phyloP scores from a whole-genome alignment of 1,140 invertebrate species.

The Halesus radiatus region DNA sequence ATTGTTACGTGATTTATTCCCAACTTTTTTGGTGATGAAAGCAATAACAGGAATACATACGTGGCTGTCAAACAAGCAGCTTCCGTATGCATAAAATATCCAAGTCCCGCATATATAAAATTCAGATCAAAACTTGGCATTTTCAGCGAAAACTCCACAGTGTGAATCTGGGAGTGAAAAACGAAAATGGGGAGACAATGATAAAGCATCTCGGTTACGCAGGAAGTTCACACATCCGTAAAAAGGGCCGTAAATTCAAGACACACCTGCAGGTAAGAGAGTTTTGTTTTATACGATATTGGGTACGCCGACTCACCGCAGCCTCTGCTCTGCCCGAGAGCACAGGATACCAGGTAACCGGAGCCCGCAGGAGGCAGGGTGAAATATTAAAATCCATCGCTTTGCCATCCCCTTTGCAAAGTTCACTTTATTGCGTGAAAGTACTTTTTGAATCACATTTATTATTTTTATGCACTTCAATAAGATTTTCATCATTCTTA shows the following conservation, averaged over 20 bases:
- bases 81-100: constrained; percentile 56
- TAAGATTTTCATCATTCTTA: no score
- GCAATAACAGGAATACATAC: constrained; percentile 55
- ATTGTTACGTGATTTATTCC: constrained; percentile 55
- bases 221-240: constrained; percentile 56
- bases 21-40: constrained; percentile 52
- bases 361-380: not conserved
- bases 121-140: constrained; percentile 56
- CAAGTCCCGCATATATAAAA: constrained; percentile 52
- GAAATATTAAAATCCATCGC: constrained; percentile 26
- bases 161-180: constrained; percentile 40
- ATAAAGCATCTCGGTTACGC: constrained; percentile 56
- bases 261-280: constrained; percentile 45
- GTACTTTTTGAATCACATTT: no score
- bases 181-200: constrained; percentile 54
- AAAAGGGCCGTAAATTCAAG: constrained; percentile 57
- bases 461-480: no score
- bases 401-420: not conserved
- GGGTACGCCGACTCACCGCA: not conserved
- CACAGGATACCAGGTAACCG: not conserved
- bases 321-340: not conserved
- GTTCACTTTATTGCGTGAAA: not conserved
- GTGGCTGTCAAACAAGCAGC: constrained; percentile 53
- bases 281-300: constrained; percentile 44
- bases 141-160: constrained; percentile 33